Evolutionary conservation across 1,140 invertebrate genomes (phyloP).

Genomic region (Papilio aristodemus): DNA sequence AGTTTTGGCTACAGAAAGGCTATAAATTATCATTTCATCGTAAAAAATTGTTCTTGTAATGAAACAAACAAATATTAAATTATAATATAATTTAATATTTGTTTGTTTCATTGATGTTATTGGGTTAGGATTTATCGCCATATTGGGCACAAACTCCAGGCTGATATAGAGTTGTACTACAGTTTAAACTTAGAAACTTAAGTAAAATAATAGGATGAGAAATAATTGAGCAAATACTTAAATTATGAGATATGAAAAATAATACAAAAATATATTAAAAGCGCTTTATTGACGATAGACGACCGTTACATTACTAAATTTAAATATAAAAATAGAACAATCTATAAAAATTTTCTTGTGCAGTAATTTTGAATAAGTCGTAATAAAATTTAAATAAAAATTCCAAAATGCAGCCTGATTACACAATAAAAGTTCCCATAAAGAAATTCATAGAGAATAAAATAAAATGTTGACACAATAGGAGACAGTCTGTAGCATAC

Average conservation of each 20-base stretch:
- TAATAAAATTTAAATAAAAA: constrained; percentile 5
- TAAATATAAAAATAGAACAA: constrained; percentile 18
- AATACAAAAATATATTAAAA: constrained; percentile 7
- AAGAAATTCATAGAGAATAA: neutral
- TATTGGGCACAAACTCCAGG: too few relatives aligned
- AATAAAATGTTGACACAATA: constrained; percentile 1
- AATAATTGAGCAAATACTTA: too few relatives aligned
- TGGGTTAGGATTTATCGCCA: too few relatives aligned
- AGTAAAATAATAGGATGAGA: too few relatives aligned
- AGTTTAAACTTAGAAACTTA: too few relatives aligned
- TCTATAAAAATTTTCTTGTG: constrained; percentile 12
- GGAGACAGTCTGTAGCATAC: constrained; percentile 2
- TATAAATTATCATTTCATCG: too few relatives aligned
- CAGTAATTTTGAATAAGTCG: neutral
- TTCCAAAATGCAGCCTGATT: neutral
- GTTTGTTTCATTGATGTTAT: too few relatives aligned
- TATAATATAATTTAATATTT: too few relatives aligned
- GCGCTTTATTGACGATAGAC: constrained; percentile 10
- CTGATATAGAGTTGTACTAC: too few relatives aligned
- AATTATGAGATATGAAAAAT: neutral
- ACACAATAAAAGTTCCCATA: neutral
- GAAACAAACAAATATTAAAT: too few relatives aligned
- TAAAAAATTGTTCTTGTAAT: too few relatives aligned
- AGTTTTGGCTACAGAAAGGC: too few relatives aligned
- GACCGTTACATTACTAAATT: neutral